Evolutionary conservation across 2,113 vertebrate species (phyloP).

Genomic region (Meriones unguiculatus): DNA sequence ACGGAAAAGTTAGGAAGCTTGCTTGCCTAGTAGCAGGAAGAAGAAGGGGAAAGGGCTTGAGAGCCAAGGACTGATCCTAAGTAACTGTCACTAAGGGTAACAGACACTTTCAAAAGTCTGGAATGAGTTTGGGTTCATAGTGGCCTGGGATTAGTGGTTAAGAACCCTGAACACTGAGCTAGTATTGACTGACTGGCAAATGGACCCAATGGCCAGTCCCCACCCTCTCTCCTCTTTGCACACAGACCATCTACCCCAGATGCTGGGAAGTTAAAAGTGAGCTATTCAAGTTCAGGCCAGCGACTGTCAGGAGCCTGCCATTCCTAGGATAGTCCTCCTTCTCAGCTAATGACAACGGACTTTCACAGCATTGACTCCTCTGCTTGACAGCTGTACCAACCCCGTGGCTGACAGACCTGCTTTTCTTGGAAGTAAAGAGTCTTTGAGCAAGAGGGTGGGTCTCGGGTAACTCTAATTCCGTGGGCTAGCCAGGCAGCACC

Average conservation of each 20-base stretch:
- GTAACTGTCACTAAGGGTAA: neutral
- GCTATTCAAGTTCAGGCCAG: neutral
- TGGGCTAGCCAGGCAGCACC: neutral
- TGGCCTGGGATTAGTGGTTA: neutral
- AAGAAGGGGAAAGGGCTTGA: neutral
- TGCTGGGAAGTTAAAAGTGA: conserved; percentile 12
- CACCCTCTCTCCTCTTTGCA: neutral
- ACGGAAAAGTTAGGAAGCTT: neutral
- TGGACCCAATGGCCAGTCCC: neutral
- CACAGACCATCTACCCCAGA: neutral
- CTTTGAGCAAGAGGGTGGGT: conserved; percentile 41
- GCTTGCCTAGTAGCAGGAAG: neutral
- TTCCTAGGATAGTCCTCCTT: neutral
- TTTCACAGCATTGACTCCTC: conserved; percentile 32
- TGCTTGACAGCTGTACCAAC: conserved; percentile 36
- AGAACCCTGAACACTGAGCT: neutral
- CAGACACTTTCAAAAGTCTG: neutral
- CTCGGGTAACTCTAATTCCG: conserved; percentile 2
- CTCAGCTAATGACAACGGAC: neutral
- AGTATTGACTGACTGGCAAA: neutral
- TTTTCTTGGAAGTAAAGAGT: conserved; percentile 64
- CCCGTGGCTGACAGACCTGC: conserved; percentile 60
- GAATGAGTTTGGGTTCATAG: neutral
- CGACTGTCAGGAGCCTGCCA: neutral
- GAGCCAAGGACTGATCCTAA: neutral